Conservation (phyloP, 2,797 vertebrate species). For the Borostomias antarcticus region DNA sequence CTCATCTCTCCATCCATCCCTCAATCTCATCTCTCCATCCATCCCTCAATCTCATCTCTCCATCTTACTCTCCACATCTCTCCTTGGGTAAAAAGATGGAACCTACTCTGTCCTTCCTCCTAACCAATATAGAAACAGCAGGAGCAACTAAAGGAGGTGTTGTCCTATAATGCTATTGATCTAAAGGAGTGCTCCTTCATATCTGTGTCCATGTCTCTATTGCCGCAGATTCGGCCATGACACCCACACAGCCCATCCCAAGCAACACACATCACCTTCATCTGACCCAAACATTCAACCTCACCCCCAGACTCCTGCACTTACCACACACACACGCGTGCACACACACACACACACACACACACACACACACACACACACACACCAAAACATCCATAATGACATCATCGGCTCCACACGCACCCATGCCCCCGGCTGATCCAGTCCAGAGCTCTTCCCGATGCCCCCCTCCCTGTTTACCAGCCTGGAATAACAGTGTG, state of each 20-base stretch:
- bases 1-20: no score
- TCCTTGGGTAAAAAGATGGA: no score
- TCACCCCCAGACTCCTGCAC: neutral
- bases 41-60: no score
- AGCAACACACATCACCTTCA: neutral
- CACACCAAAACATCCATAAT: neutral
- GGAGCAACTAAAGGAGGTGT: no score
- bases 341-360: neutral
- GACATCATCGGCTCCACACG: constrained; percentile 10
- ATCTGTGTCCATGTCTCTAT: neutral
- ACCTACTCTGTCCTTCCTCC: no score
- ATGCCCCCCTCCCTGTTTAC: constrained; percentile 11
- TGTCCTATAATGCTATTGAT: no score
- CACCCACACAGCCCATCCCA: neutral
- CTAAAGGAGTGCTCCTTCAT: no score
- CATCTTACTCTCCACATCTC: no score
- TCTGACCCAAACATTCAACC: neutral
- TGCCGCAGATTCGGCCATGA: neutral
- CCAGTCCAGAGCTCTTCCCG: constrained; percentile 17
- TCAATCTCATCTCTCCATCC: no score
- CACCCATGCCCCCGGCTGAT: constrained; percentile 7
- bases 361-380: neutral
- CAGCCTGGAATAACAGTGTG: constrained; percentile 28
- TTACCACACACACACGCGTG: constrained; percentile 5
- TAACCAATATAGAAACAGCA: no score